Base-by-base conservation (phyloP, 2,797 vertebrate genomes). In the Harpagifer antarcticus region DNA sequence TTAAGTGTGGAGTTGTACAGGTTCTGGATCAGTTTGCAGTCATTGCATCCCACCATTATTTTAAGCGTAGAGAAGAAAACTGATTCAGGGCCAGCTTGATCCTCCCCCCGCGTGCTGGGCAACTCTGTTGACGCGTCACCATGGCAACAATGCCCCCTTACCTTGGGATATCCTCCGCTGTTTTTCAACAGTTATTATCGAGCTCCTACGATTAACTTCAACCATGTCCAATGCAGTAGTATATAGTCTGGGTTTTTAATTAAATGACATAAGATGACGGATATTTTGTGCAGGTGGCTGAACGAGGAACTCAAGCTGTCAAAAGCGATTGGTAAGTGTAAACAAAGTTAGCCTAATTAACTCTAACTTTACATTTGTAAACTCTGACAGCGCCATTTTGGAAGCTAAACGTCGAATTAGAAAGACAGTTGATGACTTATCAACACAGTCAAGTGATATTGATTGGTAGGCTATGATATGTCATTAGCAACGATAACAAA, bases 251-350 rank as follows among this genome's bases (percentile, higher is more conserved):
- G 45, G 27, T 50, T 40, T 40, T 4, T 50, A 47, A 3, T 16
- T 27, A 12, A 20, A 12, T 12, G 16, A 7, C 14, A 63, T 14
- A 88, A 67, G 1, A 99, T 99, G 98, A 95, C 97, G 9, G 94
- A 93, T 47, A 95, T 97, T 57, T 80, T 99, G 73, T 97, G 96
- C 84, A 91, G 89, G 81, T 99, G 97, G 97, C 92, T 99, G 62
- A 99, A 99, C 87, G 79, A 88, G 15, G 96, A 98, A 73, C 83
- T 99, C 72, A 94, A 87, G 69, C 88, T 98, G 57, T 98, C 97
- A 31, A 95, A 93, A 89, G 76, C 76, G 6, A 90, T 99, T 43
- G 96, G 98, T 99, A 88, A 96, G 97, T 92, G 53, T 47, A 12
- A 60, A 9, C 23, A 1, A 49, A 50, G 9, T 71, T 15, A 64